A percentile compares a stretch with the other conserved stretches of the same genome.
Conservation (phyloP, 1,140 invertebrate species). For the Drosophila micromelanica region DNA sequence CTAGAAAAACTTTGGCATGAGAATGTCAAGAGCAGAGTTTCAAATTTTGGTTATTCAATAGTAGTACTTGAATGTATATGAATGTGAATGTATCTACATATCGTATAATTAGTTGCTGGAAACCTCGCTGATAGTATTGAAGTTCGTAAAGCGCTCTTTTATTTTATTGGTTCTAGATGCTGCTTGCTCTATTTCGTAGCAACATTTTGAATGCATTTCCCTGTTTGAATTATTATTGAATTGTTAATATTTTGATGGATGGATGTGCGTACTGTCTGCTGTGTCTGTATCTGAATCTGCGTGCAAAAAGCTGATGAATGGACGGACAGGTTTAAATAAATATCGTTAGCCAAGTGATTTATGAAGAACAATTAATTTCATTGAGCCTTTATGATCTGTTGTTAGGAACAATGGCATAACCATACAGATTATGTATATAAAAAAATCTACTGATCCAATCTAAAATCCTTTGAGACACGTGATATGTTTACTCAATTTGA, state of each 20-base stretch:
- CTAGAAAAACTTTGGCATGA: constrained; percentile 61
- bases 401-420: constrained; percentile 59
- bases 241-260: constrained; percentile 50
- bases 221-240: constrained; percentile 34
- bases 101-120: constrained; percentile 71
- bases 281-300: constrained; percentile 22
- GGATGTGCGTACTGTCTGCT: constrained; percentile 41
- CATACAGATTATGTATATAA: constrained; percentile 34
- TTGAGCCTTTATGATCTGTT: constrained; percentile 37
- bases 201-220: constrained; percentile 76
- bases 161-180: constrained; percentile 24
- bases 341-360: constrained; percentile 43
- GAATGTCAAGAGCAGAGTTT: constrained; percentile 48
- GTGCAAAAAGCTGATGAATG: constrained; percentile 67
- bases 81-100: constrained; percentile 52
- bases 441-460: constrained; percentile 45
- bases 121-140: constrained; percentile 76
- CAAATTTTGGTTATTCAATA: constrained; percentile 51
- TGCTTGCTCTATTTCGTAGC: constrained; percentile 38
- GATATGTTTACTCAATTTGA: constrained; percentile 64
- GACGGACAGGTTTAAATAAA: constrained; percentile 78
- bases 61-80: constrained; percentile 33
- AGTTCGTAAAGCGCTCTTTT: constrained; percentile 47
- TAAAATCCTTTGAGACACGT: constrained; percentile 33
- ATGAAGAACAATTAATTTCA: constrained; percentile 34